Evolutionary conservation across 2,113 vertebrate species (phyloP).

Genomic region (Cyprinodon variegatus): DNA sequence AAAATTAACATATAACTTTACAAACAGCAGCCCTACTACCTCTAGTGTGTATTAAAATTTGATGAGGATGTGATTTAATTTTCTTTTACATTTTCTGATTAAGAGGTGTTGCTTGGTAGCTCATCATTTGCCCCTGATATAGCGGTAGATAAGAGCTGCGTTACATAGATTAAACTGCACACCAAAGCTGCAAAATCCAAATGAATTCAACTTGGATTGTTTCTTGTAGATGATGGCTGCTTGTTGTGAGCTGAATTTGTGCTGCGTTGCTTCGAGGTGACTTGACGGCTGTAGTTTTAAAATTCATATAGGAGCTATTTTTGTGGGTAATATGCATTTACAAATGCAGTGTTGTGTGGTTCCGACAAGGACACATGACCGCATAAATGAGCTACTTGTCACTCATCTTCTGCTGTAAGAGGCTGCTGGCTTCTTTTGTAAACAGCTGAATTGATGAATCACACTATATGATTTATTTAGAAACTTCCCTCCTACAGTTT

Average conservation of each 20-base stretch:
- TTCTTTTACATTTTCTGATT: background rate
- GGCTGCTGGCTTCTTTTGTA: background rate
- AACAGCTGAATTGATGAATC: slow-evolving; percentile 12
- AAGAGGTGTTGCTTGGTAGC: background rate
- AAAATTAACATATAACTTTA: slow-evolving; percentile 13
- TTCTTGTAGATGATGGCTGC: background rate
- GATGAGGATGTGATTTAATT: slow-evolving; percentile 10
- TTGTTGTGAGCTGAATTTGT: background rate
- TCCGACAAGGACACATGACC: slow-evolving; percentile 17
- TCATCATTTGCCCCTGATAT: background rate
- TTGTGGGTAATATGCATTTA: slow-evolving; percentile 15
- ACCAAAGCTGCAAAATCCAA: slow-evolving; percentile 14
- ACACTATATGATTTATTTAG: slow-evolving; percentile 8
- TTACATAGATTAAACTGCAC: background rate
- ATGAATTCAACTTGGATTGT: slow-evolving; percentile 2
- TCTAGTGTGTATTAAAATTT: background rate
- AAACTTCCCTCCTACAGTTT: background rate
- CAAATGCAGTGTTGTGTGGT: slow-evolving; percentile 20
- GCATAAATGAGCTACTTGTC: slow-evolving; percentile 22
- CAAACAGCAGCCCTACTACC: background rate
- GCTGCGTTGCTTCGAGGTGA: background rate
- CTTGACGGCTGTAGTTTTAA: background rate
- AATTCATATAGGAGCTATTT: slow-evolving; percentile 26
- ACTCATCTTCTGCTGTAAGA: slow-evolving; percentile 9
- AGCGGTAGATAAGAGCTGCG: background rate